phyloP scores from a whole-genome alignment of 2,888 invertebrate genomes.

The Drosophila anomelani region DNA sequence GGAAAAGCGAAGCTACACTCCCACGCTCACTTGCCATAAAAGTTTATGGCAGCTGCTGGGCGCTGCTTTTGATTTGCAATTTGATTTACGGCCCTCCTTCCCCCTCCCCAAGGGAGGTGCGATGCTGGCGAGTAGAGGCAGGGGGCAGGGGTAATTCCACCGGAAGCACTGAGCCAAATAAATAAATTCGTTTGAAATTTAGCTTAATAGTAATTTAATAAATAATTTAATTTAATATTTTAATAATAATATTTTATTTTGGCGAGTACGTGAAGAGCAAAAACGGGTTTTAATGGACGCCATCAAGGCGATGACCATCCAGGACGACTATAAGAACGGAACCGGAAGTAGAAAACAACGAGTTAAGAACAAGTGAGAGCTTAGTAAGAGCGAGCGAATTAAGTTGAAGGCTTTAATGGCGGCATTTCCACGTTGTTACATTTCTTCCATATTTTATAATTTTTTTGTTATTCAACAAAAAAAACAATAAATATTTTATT shows the following conservation, averaged over 20 bases:
- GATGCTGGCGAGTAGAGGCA: not conserved
- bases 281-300: too few species aligned
- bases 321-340: not conserved
- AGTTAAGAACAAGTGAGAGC: not conserved
- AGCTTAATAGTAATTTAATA: too few species aligned
- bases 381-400: not conserved
- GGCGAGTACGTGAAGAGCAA: too few species aligned
- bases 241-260: too few species aligned
- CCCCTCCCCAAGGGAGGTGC: not conserved
- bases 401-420: not conserved
- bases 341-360: not conserved
- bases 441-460: not conserved
- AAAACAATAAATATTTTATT: too few species aligned
- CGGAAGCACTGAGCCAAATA: conserved; percentile 9
- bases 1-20: conserved; percentile 15
- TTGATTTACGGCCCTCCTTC: conserved; percentile 55
- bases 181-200: not conserved
- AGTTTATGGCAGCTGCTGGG: conserved; percentile 56
- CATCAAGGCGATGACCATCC: not conserved
- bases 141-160: conserved; percentile 5
- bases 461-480: too few species aligned
- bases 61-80: conserved; percentile 69
- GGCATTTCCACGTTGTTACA: not conserved
- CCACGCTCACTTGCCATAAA: conserved; percentile 57
- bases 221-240: too few species aligned